phyloP scores from a whole-genome alignment of 2,888 invertebrate genomes.

The Liodrosophila aerea region DNA sequence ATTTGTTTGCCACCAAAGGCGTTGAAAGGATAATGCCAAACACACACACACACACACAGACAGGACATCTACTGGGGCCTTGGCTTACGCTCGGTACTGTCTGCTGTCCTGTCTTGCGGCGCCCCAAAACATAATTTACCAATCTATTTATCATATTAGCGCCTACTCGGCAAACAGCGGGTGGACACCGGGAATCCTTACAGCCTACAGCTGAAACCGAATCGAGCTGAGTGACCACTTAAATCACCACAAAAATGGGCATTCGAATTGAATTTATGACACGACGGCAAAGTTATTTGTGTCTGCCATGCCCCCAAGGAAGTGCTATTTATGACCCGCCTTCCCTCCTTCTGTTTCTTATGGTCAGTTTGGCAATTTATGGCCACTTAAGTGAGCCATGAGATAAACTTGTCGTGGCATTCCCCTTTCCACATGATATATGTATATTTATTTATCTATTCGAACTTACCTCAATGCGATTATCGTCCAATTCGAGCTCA shows the following conservation, averaged over 20 bases:
- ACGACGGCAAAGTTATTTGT: slow-evolving; percentile 48
- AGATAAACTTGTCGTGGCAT: slow-evolving; percentile 29
- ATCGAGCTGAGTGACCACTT: slow-evolving; percentile 67
- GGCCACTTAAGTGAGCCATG: slow-evolving; percentile 60
- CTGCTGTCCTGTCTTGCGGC: slow-evolving; percentile 19
- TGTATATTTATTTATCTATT: slow-evolving; percentile 2
- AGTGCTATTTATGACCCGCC: slow-evolving; percentile 59
- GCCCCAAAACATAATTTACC: slow-evolving; percentile 71
- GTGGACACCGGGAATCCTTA: slow-evolving; percentile 12
- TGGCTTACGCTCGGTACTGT: not conserved
- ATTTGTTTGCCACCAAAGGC: slow-evolving; percentile 62
- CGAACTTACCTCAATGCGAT: slow-evolving; percentile 85
- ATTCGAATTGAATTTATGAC: slow-evolving; percentile 77
- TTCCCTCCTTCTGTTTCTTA: slow-evolving; percentile 46
- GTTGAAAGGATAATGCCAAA: slow-evolving; percentile 63
- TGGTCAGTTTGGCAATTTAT: slow-evolving; percentile 66
- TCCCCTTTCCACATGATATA: too few species aligned
- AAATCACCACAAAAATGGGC: slow-evolving; percentile 74
- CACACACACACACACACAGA: slow-evolving; percentile 39
- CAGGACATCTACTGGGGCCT: slow-evolving; percentile 1
- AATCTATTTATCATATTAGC: slow-evolving; percentile 78
- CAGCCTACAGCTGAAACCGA: slow-evolving; percentile 14
- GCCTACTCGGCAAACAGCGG: slow-evolving; percentile 54
- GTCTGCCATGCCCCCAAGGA: slow-evolving; percentile 35
- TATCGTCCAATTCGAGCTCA: slow-evolving; percentile 88